Evolutionary conservation across 2,797 vertebrate genomes (phyloP), one percentile per base, ranked within the genome.

Genomic region (Sebastes melanostomus): DNA sequence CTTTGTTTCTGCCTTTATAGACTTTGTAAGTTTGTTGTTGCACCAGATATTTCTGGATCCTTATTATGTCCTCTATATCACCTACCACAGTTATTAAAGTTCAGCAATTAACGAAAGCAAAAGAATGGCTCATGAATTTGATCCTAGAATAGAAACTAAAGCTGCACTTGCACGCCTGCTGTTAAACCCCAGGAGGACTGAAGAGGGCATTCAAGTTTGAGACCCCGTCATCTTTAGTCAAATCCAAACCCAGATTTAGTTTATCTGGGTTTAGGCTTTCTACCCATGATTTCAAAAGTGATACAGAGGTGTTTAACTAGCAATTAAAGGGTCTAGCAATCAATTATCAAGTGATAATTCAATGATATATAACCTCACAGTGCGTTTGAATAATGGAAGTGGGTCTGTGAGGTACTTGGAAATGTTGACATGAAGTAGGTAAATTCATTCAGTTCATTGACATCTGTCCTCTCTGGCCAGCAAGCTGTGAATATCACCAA

Each of bases 401-500:
- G 38, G 9, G 13, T 27, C 10, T 2, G 16, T n/a, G 16, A 32
- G 46, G 4, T 32, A 56, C 55, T 14, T 0, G 42, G n/a, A 30
- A 38, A 56, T 56, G 34, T 65, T 34, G 20, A 52, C 18, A 20
- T 32, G n/a, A 18, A 30, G 22, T 6, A 66, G n/a, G 54, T 80
- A n/a, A 24, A 22, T 32, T 27, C 1, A 13, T 60, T 86, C n/a
- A 78, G 60, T 27, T 62, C 36, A 54, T 24, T 92, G 89, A 91
- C 89, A 91, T 90, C 66, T 82, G 87, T 77, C 82, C 83, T 86
- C 91, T 92, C 81, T 79, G 81, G 70, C 76, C 87, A 73, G 27
- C 55, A 25, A 58, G 63, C 75, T 78, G 66, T 79, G 52, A 72
- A 82, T 62, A 80, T 30, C 24, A 67, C 78, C 22, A 59, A 50